Conservation (phyloP, 2,113 vertebrate species). For the Sapajus apella region DNA sequence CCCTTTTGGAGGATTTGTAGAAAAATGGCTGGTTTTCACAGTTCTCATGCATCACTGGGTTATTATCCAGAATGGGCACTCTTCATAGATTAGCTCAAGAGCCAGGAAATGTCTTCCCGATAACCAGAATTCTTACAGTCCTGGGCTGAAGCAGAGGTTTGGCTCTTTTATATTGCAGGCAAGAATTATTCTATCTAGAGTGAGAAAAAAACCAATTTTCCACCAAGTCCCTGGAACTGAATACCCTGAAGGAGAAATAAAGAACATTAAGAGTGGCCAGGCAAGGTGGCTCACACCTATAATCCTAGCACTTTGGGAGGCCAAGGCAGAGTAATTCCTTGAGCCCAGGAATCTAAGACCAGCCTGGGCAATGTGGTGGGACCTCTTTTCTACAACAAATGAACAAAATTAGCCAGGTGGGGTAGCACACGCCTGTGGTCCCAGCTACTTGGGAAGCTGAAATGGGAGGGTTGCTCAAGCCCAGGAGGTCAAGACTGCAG, state of each 20-base stretch:
- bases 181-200: slow-evolving; percentile 10
- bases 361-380: too few relatives aligned
- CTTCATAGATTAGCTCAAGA: not conserved
- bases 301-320: too few relatives aligned
- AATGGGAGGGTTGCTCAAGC: too few relatives aligned
- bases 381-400: too few relatives aligned
- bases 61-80: not conserved
- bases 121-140: not conserved
- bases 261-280: too few relatives aligned
- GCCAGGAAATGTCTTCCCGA: accelerated
- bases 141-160: not conserved
- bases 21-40: not conserved
- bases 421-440: too few relatives aligned
- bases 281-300: too few relatives aligned
- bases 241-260: not conserved
- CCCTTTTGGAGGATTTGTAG: not conserved
- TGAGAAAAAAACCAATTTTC: not conserved
- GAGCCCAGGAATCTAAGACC: too few relatives aligned
- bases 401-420: too few relatives aligned
- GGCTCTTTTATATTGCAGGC: not conserved
- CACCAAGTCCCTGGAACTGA: not conserved
- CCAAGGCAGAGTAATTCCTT: too few relatives aligned
- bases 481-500: too few relatives aligned
- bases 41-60: not conserved
- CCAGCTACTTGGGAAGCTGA: too few relatives aligned